Base-by-base conservation (phyloP, 2,888 invertebrate species). In the Tipula lateralis region DNA sequence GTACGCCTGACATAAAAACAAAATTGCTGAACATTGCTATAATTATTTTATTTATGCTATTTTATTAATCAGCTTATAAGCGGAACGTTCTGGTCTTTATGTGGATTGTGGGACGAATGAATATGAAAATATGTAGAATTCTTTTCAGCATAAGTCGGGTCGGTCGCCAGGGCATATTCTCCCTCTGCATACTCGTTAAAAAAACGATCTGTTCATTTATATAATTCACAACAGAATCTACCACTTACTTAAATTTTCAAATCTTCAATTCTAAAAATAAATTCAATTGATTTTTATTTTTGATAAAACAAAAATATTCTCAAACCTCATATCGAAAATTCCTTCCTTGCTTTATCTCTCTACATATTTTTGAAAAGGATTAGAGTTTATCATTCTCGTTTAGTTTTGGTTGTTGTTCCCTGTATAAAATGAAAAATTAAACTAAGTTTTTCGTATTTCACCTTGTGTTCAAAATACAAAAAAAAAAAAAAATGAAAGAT, bases 31-130 rank as follows among this genome's bases (percentile, higher is more conserved):
- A 24, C 66, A 66, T 66, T 66, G 66, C 66, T 66, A 66, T 66
- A 66, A 66, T 66, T 66, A 66, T 66, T 66, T 66, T 66, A 66
- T 66, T 66, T 66, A 66, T 66, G 24, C 66, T 24, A 24, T 24
- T 66, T 66, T 66, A 66, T 66, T 66, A 66, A 66, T 66, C 66
- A 66, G 66, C 66, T 66, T 66, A 66, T 19, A 66, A 66, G 9
- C 13, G 24, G 24, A 66, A 66, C 2, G 66, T n/a, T 16, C 44
- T 44, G n/a, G 16, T 44, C 13, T 39, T 12, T 44, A 19, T 44
- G 7, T 66, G 66, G n/a, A n/a, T 66, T 19, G 66, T 66, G 24
- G 9, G 66, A 12, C 19, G 12, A 50, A 50, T 50, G n/a, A 44
- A 16, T 44, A 16, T 39, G 9, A 9, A 3, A 13, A 39, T 13